phyloP scores from a whole-genome alignment of 2,888 invertebrate genomes.

The Synergus itoensis region DNA sequence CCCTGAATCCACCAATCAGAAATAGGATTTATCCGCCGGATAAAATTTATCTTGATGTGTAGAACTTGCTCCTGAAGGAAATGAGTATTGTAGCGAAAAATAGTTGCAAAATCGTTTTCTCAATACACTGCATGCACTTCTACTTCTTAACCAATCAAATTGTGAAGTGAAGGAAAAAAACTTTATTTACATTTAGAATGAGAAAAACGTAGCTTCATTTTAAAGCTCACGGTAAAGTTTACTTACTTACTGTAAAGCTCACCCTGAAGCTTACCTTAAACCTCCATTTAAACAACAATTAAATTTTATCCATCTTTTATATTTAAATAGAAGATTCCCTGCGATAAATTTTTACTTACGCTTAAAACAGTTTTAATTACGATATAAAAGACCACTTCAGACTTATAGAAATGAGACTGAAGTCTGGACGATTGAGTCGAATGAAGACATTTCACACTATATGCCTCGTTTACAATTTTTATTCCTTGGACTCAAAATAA shows the following conservation, averaged over 20 bases:
- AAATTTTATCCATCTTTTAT: neutral
- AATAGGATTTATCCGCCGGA: conserved; percentile 22
- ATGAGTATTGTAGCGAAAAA: conserved; percentile 32
- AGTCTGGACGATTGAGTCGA: neutral
- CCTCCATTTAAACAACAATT: neutral
- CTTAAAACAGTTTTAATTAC: neutral
- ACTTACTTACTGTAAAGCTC: too few relatives aligned
- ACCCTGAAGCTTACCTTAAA: neutral
- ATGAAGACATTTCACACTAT: neutral
- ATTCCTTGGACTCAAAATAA: conserved; percentile 1
- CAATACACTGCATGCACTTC: neutral
- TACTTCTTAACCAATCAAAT: neutral
- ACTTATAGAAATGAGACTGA: neutral
- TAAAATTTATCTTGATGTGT: conserved; percentile 31
- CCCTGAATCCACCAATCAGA: conserved; percentile 39
- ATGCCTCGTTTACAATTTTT: neutral
- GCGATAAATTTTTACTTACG: neutral
- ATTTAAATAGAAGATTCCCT: neutral
- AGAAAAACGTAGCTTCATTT: neutral
- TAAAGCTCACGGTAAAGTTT: neutral
- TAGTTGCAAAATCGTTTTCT: neutral
- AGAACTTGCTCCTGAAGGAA: conserved; percentile 9
- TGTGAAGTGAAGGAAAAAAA: neutral
- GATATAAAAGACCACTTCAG: neutral
- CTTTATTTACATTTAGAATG: neutral